These are phyloP conservation scores for Pipistrellus pygmaeus DNA, from an alignment of 2,797 vertebrate species.

Conservation along the genomic window DNA sequence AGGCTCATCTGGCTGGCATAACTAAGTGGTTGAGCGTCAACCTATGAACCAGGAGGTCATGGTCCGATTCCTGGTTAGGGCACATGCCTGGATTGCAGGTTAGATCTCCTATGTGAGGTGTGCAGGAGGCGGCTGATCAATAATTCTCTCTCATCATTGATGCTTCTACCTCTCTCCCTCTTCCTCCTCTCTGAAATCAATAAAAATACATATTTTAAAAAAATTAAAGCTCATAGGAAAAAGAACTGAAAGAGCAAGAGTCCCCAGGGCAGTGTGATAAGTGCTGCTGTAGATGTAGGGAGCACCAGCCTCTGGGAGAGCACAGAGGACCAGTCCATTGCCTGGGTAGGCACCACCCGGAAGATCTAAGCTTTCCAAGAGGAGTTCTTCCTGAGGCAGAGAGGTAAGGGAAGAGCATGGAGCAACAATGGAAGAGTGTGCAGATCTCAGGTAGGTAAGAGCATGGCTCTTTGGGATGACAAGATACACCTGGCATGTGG, in stretches of 20 bases:
- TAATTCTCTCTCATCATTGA: too few species aligned
- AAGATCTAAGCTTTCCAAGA: neutral
- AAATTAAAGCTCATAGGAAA: too few species aligned
- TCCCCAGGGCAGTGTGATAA: neutral
- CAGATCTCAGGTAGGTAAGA: neutral
- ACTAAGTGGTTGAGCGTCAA: too few species aligned
- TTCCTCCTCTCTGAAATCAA: too few species aligned
- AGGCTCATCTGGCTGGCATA: neutral
- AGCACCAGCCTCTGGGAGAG: neutral
- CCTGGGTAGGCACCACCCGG: neutral
- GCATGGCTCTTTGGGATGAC: neutral
- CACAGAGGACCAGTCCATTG: neutral
- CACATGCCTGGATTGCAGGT: too few species aligned
- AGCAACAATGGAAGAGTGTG: neutral
- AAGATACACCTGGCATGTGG: neutral
- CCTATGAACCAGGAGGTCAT: too few species aligned
- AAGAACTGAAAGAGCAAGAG: neutral
- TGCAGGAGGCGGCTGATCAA: too few species aligned
- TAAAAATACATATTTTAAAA: too few species aligned
- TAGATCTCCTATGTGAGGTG: too few species aligned
- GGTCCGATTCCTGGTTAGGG: too few species aligned
- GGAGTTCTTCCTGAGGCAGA: neutral
- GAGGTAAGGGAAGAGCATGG: neutral
- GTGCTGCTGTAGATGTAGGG: neutral
- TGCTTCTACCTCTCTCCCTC: too few species aligned